A percentile compares a stretch with the other conserved stretches of the same genome.
Conservation (phyloP, 2,113 vertebrate genomes). For the Peromyscus leucopus region DNA sequence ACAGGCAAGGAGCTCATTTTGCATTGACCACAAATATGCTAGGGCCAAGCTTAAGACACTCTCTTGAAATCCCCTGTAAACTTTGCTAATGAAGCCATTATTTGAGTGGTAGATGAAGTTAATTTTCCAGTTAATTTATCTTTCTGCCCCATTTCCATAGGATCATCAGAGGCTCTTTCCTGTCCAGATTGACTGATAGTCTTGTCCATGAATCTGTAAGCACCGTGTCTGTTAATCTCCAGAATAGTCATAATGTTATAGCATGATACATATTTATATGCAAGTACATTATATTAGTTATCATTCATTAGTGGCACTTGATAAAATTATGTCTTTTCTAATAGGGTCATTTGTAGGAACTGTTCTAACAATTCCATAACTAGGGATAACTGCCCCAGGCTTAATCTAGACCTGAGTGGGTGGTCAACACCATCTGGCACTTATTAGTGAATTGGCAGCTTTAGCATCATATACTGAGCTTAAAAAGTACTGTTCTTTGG, state of each 20-base stretch:
- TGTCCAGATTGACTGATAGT: not conserved
- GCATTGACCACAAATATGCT: not conserved
- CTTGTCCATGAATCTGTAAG: constrained; percentile 16
- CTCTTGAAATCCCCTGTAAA: not conserved
- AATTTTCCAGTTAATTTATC: constrained; percentile 49
- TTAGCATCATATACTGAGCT: not conserved
- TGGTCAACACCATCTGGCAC: not conserved
- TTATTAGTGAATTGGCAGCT: constrained; percentile 46
- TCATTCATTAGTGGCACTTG: not conserved
- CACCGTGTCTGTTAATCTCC: not conserved
- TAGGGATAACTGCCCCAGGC: constrained; percentile 21
- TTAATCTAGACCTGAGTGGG: not conserved
- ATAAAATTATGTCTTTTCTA: constrained; percentile 23
- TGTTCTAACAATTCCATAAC: not conserved
- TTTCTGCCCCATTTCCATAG: constrained; percentile 13
- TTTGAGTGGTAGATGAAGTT: not conserved
- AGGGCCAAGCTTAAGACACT: not conserved
- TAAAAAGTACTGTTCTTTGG: constrained; percentile 31
- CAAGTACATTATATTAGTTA: constrained; percentile 23
- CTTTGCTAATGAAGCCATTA: not conserved
- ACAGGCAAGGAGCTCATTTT: not conserved
- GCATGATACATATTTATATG: not conserved
- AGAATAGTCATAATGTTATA: not conserved
- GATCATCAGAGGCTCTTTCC: constrained; percentile 22
- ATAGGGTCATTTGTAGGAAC: constrained; percentile 8